Evolutionary conservation across 2,888 invertebrate genomes (phyloP).

Genomic region (Cryptus armator): DNA sequence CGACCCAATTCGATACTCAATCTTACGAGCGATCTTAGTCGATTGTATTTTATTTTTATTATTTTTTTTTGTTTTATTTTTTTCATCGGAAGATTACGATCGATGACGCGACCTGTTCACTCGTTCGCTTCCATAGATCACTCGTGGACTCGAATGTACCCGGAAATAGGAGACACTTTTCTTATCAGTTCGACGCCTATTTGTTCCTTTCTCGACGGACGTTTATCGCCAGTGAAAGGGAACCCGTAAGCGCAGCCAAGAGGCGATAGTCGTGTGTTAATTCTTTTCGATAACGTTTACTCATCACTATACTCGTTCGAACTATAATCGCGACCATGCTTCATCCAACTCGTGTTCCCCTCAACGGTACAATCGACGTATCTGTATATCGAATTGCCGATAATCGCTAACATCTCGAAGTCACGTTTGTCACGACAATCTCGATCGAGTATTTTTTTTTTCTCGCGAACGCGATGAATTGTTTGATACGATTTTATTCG

Average conservation of each 20-base stretch:
- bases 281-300: not conserved
- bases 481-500: not conserved
- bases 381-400: not conserved
- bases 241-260: not conserved
- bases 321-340: not conserved
- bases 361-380: not conserved
- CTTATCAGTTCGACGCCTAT: slow-evolving; percentile 15
- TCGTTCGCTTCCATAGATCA: not conserved
- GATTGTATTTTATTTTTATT: too few species aligned
- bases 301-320: not conserved
- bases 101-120: slow-evolving; percentile 36
- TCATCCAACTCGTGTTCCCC: not conserved
- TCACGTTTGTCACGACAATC: not conserved
- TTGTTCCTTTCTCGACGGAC: slow-evolving; percentile 1
- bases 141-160: not conserved
- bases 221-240: not conserved
- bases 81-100: slow-evolving; percentile 25
- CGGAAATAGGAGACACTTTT: slow-evolving; percentile 13
- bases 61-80: not conserved
- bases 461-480: not conserved
- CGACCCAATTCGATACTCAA: slow-evolving; percentile 65
- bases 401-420: not conserved
- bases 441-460: not conserved
- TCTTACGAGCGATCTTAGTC: slow-evolving; percentile 35
- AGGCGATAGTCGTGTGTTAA: not conserved